These are phyloP conservation scores for Zootoca vivipara DNA, from an alignment of 2,113 vertebrate genomes.

Conservation along the genomic window DNA sequence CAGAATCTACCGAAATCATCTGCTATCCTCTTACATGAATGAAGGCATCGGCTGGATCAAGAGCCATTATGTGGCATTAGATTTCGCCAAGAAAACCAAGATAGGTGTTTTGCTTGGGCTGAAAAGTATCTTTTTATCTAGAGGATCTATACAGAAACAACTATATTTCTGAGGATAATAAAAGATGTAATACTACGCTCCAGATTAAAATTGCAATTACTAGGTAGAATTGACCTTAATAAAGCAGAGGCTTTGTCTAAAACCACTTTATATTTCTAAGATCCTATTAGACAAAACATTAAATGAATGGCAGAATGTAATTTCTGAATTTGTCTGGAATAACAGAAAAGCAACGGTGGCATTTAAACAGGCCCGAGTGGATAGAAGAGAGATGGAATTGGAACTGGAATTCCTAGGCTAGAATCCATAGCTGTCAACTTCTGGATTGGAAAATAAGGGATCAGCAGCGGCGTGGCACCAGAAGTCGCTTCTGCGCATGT, in stretches of 20 bases:
- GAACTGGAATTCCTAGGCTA: neutral
- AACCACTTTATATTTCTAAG: neutral
- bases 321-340: neutral
- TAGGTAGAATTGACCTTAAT: neutral
- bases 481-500: no score
- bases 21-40: no score
- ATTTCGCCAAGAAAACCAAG: neutral
- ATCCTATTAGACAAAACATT: neutral
- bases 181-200: neutral
- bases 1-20: neutral
- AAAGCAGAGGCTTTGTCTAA: neutral
- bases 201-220: neutral
- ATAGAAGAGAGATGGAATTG: neutral
- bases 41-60: no score
- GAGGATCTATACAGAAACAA: neutral
- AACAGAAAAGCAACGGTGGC: neutral
- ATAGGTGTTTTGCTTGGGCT: neutral
- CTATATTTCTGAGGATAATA: neutral
- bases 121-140: no score
- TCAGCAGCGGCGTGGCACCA: no score
- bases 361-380: neutral
- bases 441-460: no score
- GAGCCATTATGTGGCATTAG: no score
- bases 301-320: neutral
- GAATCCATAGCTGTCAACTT: no score